Evolutionary conservation across 64 coral and sea anemone genomes (phyloP).

Genomic region (Actinia tenebrosa): DNA sequence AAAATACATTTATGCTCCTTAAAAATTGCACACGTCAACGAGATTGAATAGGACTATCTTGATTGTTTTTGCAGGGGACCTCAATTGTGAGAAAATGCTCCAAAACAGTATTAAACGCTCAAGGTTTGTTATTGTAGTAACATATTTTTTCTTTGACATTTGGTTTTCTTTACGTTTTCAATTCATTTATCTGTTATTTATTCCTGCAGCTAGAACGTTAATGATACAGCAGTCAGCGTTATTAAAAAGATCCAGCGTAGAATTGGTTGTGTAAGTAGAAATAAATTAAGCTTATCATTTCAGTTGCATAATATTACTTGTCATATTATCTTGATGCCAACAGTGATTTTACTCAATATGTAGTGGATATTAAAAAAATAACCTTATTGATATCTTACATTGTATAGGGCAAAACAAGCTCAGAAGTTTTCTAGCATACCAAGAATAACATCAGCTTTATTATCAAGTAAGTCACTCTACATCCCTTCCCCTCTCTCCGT

Average conservation of each 20-base stretch:
- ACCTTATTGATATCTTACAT: neutral
- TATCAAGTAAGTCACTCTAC: slow-evolving; percentile 13
- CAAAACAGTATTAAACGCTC: neutral
- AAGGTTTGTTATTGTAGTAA: neutral
- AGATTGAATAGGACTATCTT: neutral
- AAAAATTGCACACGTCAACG: neutral
- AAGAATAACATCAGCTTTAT: slow-evolving; percentile 34
- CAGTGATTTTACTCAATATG: no score
- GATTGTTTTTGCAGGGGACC: neutral
- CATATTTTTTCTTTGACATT: neutral
- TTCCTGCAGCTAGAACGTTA: slow-evolving; percentile 11
- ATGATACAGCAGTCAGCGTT: slow-evolving; percentile 3
- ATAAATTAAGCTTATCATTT: neutral
- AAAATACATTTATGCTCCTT: neutral
- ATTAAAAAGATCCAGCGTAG: neutral
- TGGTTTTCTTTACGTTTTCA: neutral
- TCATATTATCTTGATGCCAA: no score
- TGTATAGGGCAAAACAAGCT: slow-evolving; percentile 47
- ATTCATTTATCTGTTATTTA: neutral
- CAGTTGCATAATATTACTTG: neutral
- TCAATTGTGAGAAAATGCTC: neutral
- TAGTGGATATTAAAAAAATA: neutral
- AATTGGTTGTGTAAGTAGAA: slow-evolving; percentile 11
- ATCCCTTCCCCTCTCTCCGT: no score
- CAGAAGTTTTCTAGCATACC: slow-evolving; percentile 27